These are phyloP conservation scores for Volucella zonaria DNA, from an alignment of 2,888 invertebrate species.

Conservation along the genomic window DNA sequence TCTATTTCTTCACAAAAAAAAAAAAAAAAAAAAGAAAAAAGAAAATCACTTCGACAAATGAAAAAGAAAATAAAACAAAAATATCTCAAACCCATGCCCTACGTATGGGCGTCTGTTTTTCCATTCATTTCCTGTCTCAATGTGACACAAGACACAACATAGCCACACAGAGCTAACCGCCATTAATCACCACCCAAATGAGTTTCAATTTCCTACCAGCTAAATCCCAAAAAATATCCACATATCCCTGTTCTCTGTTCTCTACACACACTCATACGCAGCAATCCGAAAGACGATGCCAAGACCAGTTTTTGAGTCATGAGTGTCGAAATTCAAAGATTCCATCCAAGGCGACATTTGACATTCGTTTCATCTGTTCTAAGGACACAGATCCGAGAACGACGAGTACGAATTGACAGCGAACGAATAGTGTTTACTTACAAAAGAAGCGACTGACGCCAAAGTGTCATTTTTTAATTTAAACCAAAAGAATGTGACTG, in stretches of 20 bases:
- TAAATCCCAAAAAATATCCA: not conserved
- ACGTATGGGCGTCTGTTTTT: conserved; percentile 45
- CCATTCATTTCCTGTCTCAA: conserved; percentile 62
- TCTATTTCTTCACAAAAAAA: conserved; percentile 31
- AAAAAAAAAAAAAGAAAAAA: conserved; percentile 5
- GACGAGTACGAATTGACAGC: not conserved
- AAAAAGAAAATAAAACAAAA: not conserved
- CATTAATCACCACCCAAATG: conserved; percentile 71
- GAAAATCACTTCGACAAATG: not conserved
- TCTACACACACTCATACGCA: not conserved
- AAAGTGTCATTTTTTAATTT: conserved; percentile 62
- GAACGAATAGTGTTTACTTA: no score
- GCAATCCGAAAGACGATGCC: conserved; percentile 45
- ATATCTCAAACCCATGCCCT: conserved; percentile 5
- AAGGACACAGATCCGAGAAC: conserved; percentile 7
- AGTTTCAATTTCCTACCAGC: conserved; percentile 60
- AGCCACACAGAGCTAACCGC: conserved; percentile 55
- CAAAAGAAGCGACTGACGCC: conserved; percentile 1
- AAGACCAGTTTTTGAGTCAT: conserved; percentile 50
- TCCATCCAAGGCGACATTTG: conserved; percentile 68
- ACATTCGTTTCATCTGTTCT: conserved; percentile 54
- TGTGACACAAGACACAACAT: conserved; percentile 41
- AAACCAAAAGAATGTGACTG: conserved; percentile 37
- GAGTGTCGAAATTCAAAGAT: conserved; percentile 67
- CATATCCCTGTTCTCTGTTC: not conserved